A percentile compares a stretch with the other conserved stretches of the same genome.
Evolutionary conservation across 2,797 vertebrate species (phyloP).

Genomic region (Arctocebus calabarensis): DNA sequence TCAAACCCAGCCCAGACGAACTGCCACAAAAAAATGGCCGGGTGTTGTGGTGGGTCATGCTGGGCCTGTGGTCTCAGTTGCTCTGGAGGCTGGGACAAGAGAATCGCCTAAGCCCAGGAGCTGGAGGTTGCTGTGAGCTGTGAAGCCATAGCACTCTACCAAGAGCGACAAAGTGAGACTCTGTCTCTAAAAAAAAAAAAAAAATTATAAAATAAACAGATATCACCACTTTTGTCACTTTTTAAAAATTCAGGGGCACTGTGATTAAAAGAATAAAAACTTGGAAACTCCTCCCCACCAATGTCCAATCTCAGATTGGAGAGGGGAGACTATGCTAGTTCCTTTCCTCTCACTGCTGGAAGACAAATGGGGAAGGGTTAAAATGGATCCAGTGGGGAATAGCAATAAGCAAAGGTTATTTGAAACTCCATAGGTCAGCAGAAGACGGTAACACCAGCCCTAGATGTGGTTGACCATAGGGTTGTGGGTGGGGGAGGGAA

Average conservation of each 20-base stretch:
- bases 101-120: too few species aligned
- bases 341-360: neutral
- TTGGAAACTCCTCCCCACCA: neutral
- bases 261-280: neutral
- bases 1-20: too few species aligned
- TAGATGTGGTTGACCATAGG: neutral
- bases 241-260: neutral
- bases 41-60: too few species aligned
- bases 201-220: neutral
- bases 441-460: neutral
- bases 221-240: neutral
- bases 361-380: neutral
- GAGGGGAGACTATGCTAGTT: neutral
- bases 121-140: too few species aligned
- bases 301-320: neutral
- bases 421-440: neutral
- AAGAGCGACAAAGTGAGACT: too few species aligned
- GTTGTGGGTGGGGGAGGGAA: neutral
- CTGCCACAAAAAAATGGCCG: too few species aligned
- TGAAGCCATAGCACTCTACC: too few species aligned
- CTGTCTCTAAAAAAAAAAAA: neutral
- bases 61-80: too few species aligned
- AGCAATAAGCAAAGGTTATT: neutral
- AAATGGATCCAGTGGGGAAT: neutral
- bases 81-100: too few species aligned